These are phyloP conservation scores for Acanthopagrus latus DNA, from an alignment of 2,797 vertebrate species.

Conservation along the genomic window DNA sequence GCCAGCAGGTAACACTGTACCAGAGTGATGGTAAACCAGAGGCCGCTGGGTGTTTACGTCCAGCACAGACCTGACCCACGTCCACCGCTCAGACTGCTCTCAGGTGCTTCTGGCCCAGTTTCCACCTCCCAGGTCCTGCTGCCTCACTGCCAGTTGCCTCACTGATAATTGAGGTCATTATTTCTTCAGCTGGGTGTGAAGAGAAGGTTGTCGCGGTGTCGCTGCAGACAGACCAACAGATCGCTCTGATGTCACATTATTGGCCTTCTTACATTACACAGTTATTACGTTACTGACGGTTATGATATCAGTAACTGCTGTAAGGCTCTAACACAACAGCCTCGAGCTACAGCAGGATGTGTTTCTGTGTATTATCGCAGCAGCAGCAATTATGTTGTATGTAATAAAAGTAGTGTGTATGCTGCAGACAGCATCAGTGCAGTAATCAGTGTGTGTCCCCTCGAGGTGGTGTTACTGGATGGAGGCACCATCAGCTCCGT, in stretches of 20 bases:
- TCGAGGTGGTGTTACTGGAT: conserved; percentile 16
- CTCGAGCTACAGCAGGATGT: conserved; percentile 15
- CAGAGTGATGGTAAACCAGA: neutral
- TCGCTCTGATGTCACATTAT: conserved; percentile 27
- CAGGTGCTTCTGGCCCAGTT: neutral
- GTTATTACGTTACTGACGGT: conserved; percentile 47
- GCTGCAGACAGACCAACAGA: neutral
- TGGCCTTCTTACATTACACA: conserved; percentile 14
- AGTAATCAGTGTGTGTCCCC: neutral
- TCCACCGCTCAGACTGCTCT: neutral
- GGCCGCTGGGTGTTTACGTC: neutral
- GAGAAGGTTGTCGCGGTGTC: neutral
- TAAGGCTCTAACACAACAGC: conserved; percentile 33
- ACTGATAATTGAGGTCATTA: conserved; percentile 7
- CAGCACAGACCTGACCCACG: conserved; percentile 22
- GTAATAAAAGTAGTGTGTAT: conserved; percentile 25
- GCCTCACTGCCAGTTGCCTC: neutral
- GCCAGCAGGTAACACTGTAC: neutral
- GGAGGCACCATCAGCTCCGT: conserved; percentile 17
- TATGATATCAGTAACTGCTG: conserved; percentile 39
- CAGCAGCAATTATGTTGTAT: conserved; percentile 28
- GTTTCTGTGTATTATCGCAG: conserved; percentile 11
- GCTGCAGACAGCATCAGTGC: too few species aligned
- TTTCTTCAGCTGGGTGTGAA: neutral
- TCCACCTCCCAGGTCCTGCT: neutral